phyloP scores from a whole-genome alignment of 1,140 invertebrate genomes.

The Sinella curviseta region DNA sequence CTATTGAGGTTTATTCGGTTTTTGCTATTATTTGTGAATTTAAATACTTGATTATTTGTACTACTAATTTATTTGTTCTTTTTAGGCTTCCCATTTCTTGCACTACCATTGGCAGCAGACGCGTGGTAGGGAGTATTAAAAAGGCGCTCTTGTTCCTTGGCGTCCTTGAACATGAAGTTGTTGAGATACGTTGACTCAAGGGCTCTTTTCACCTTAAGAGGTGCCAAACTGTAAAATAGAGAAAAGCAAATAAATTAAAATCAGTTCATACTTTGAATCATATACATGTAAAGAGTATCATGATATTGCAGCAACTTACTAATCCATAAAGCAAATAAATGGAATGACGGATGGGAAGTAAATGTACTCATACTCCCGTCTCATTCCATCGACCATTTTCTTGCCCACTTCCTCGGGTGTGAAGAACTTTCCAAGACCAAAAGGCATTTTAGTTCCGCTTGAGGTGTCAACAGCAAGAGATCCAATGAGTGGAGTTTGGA shows the following conservation, averaged over 20 bases:
- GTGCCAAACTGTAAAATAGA: neutral
- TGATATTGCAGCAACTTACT: too few species aligned
- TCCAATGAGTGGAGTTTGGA: neutral
- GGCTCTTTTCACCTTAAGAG: neutral
- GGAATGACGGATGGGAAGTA: neutral
- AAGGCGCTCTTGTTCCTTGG: neutral
- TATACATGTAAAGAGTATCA: too few species aligned
- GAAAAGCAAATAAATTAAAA: neutral
- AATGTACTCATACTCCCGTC: neutral
- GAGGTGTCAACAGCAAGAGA: neutral
- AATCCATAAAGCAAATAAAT: neutral
- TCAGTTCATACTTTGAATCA: too few species aligned
- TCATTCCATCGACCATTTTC: neutral
- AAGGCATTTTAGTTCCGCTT: neutral
- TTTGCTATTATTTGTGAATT: too few species aligned
- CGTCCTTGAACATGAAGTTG: conserved; percentile 1
- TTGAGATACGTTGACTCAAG: neutral
- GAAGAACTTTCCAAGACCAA: neutral
- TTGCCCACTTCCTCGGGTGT: neutral
- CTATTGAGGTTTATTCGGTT: too few species aligned
- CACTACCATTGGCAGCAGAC: neutral
- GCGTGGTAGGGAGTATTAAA: neutral
- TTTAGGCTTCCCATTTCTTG: too few species aligned
- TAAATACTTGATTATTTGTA: too few species aligned
- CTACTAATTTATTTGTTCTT: too few species aligned